A percentile compares a stretch with the other conserved stretches of the same genome.
These are phyloP conservation scores for Chaetura pelagica DNA, from an alignment of 2,113 vertebrate species.

Conservation along the genomic window DNA sequence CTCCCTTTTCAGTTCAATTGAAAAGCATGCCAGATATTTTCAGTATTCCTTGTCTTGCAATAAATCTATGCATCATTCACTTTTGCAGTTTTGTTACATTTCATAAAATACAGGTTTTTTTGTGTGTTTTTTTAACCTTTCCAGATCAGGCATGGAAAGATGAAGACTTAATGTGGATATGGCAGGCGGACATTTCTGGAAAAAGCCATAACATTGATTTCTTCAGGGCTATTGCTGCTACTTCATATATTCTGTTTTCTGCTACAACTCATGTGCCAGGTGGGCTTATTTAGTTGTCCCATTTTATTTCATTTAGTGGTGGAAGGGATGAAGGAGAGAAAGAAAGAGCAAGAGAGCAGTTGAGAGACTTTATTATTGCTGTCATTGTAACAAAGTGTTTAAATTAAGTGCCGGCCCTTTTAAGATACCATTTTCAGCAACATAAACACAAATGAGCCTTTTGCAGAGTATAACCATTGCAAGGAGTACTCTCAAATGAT, in stretches of 20 bases:
- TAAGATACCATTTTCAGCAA: slow-evolving; percentile 9
- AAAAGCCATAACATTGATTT: background rate
- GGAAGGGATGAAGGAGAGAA: background rate
- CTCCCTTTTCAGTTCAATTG: background rate
- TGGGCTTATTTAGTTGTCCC: background rate
- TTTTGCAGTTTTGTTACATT: background rate
- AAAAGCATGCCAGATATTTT: background rate
- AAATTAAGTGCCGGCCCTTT: background rate
- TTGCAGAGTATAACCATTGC: background rate
- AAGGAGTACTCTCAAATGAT: background rate
- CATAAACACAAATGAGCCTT: slow-evolving; percentile 37
- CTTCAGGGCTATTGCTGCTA: background rate
- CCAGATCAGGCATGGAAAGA: background rate
- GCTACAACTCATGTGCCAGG: no score
- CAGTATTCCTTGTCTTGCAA: background rate
- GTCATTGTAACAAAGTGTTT: background rate
- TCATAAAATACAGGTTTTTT: background rate
- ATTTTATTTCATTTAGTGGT: background rate
- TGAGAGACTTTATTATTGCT: background rate
- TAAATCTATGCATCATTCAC: background rate
- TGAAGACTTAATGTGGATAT: background rate
- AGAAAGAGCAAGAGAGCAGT: background rate
- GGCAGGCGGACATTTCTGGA: background rate
- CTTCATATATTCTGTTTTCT: background rate
- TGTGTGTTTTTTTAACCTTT: background rate